Evolutionary conservation across 2,888 invertebrate genomes (phyloP), one percentile per base, ranked within the genome.

Genomic region (Sipha maydis): DNA sequence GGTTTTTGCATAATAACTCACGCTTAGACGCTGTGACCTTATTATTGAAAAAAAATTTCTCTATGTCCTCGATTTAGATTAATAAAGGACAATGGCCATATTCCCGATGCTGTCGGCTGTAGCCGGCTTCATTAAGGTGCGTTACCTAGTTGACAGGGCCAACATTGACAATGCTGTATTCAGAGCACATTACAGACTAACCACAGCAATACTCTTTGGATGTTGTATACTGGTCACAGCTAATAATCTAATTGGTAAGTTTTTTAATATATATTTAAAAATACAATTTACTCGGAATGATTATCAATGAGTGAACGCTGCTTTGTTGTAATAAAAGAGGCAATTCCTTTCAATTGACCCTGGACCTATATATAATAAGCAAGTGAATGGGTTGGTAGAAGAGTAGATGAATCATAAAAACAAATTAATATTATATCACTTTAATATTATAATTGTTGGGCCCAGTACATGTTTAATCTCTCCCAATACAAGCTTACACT

Each of bases 91-190:
- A 89, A 91, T 91, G 91, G 91, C 91, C 28, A 90, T 91, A 71
- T 90, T 91, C 28, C 90, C 90, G 90, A 94, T 97, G 94, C 95
- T 96, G 90, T 96, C 97, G 91, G 95, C 97, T 91, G 95, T 97
- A 91, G 96, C 97, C 93, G 96, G 97, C 93, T 96, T 97, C 92
- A 95, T 97, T 91, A 97, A 97, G 93, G 96, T 97, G 92, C 95
- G 97, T 92, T 96, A 95, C 94, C 94, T 97, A 91, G 94, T 96
- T 92, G 97, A 97, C 94, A 97, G 95, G 92, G 97, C 97, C 90
- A 93, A 96, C 91, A 97, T 97, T 91, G 97, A 97, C 93, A 97
- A 97, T 92, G 95, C 96, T 95, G 95, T 96, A 90, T 97, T 97
- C 93, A 94, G 97, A 91, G 96, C 96, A 92, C 97, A 97, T 92